Evolutionary conservation across 2,888 invertebrate species (phyloP).

Genomic region (Amblyteles armatorius): DNA sequence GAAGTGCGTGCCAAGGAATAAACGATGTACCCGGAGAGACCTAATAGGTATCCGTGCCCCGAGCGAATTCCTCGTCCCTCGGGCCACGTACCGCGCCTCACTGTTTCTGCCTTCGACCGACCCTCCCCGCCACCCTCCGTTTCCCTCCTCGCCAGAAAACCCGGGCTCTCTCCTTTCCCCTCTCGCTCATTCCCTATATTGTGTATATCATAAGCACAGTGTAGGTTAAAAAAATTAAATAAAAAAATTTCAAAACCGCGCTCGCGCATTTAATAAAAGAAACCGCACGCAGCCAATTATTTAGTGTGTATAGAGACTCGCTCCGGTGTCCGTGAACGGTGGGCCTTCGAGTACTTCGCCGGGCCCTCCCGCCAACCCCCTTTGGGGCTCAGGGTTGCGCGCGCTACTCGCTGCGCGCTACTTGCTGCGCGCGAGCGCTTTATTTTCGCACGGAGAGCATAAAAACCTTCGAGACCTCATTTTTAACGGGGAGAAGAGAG

Average conservation of each 20-base stretch:
- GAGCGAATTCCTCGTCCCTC: constrained; percentile 80
- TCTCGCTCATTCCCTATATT: constrained; percentile 58
- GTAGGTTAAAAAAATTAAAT: neutral
- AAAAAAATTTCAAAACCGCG: constrained; percentile 37
- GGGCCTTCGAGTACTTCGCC: constrained; percentile 7
- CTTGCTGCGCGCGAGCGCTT: constrained; percentile 14
- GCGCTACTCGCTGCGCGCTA: constrained; percentile 2
- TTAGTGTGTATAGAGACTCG: constrained; percentile 9
- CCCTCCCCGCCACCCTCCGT: constrained; percentile 36
- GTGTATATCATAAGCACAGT: constrained; percentile 34
- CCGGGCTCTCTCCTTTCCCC: constrained; percentile 57
- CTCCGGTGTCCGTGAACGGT: constrained; percentile 1
- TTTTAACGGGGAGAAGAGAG: neutral
- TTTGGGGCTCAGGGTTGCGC: constrained; percentile 1
- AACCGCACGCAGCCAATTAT: constrained; percentile 71
- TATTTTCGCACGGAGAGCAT: constrained; percentile 5
- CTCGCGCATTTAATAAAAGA: constrained; percentile 71
- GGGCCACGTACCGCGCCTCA: constrained; percentile 63
- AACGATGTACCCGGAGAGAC: constrained; percentile 79
- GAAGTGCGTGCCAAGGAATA: constrained; percentile 82
- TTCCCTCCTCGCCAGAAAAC: constrained; percentile 21
- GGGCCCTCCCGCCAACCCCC: neutral
- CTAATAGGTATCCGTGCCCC: constrained; percentile 83
- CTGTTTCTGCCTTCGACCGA: constrained; percentile 28
- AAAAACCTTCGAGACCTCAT: constrained; percentile 9